Conservation (phyloP, 2,888 invertebrate genomes). For the Melieria omissa region DNA sequence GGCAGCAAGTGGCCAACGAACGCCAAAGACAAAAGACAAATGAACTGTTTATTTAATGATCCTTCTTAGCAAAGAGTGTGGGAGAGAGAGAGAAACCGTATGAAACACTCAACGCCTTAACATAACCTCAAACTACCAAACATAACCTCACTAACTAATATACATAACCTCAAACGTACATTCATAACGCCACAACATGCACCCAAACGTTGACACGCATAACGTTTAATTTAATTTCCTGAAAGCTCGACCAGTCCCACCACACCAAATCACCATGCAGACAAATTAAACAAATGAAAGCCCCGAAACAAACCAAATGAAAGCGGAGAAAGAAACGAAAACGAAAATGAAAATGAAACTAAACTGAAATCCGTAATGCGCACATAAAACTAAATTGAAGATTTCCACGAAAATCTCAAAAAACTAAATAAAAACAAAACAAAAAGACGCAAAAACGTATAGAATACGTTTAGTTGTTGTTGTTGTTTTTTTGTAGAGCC, state of each 20-base stretch:
- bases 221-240: constrained; percentile 62
- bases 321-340: constrained; percentile 38
- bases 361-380: constrained; percentile 47
- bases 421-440: constrained; percentile 1
- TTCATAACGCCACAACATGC: not conserved
- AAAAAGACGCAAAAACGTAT: no score
- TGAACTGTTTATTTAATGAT: constrained; percentile 62
- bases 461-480: no score
- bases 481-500: not conserved
- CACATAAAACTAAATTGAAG: constrained; percentile 42
- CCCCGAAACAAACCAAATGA: constrained; percentile 45
- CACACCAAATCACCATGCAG: constrained; percentile 48
- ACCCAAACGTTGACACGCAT: constrained; percentile 52
- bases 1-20: not conserved
- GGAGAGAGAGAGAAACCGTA: constrained; percentile 4
- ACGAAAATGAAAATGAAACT: constrained; percentile 41
- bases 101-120: constrained; percentile 5
- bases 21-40: constrained; percentile 50
- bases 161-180: not conserved
- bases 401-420: constrained; percentile 39
- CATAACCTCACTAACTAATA: not conserved
- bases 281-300: constrained; percentile 11
- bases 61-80: constrained; percentile 36
- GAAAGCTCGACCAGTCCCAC: constrained; percentile 49
- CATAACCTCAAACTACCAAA: not conserved